A percentile compares a stretch with the other conserved stretches of the same genome.
phyloP scores from a whole-genome alignment of 2,113 vertebrate genomes.

The Halcyon malimbica region DNA sequence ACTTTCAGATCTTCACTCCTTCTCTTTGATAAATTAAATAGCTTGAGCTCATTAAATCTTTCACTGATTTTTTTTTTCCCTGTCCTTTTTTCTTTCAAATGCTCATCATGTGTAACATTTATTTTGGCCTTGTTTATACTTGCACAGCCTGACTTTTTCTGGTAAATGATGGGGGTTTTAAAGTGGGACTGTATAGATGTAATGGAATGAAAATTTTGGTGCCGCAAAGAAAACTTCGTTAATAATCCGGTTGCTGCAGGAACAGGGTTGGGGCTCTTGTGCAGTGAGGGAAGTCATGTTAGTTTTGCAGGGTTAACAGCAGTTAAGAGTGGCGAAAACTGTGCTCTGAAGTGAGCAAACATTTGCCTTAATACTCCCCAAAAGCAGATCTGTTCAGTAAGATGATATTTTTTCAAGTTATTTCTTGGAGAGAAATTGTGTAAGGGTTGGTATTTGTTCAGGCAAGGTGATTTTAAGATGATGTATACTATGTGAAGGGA shows the following conservation, averaged over 20 bases:
- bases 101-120: neutral
- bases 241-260: neutral
- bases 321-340: neutral
- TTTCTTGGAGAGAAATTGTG: neutral
- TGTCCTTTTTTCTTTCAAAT: conserved; percentile 21
- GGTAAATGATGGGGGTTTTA: neutral
- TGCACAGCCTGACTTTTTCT: neutral
- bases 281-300: accelerated
- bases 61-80: neutral
- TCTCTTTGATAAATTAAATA: conserved; percentile 65
- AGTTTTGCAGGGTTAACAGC: neutral
- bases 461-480: neutral
- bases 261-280: neutral
- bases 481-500: neutral
- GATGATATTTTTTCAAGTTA: neutral
- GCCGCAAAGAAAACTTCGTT: neutral
- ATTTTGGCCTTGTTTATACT: conserved; percentile 36
- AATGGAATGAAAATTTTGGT: neutral
- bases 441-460: neutral
- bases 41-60: conserved; percentile 62
- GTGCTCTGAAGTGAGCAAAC: neutral
- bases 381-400: neutral
- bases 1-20: conserved; percentile 43
- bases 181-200: neutral
- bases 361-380: neutral